Base-by-base conservation (phyloP, 2,797 vertebrate species). In the Notolepis coatsorum region DNA sequence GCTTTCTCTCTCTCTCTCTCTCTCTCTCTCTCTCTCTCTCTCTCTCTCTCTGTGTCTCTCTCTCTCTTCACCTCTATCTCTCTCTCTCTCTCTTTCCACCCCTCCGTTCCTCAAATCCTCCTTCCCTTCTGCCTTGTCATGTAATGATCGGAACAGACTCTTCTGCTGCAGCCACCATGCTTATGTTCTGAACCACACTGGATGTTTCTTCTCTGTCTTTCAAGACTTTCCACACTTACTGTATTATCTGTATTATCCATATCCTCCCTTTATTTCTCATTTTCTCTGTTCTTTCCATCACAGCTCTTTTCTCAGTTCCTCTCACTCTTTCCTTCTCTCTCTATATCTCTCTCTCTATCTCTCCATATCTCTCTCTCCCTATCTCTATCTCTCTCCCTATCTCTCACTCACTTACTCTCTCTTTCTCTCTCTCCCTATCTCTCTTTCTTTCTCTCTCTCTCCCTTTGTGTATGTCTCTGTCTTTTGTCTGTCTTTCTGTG, bases 151-250 rank as follows among this genome's bases (percentile, higher is more conserved):
- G 73, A 79, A 79, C 47, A 65, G 70, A 68, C 42, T 72, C 65
- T 39, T 72, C 65, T 55, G 39, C 65, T 49, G 52, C 48, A 66
- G 65, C 54, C 4, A 12, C 45, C 21, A 10, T n/a, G 8, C 8
- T 6, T 17, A 37, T 56, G 8, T 48, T 55, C 51, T 67, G 54
- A 46, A 54, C 27, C 62, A 50, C 62, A 50, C 71, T 73, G 57
- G 61, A 46, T 73, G 68, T 74, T 33, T 48, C 35, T 80, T 77
- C 77, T 75, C 45, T 39, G 60, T 75, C 79, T 46, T 58, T 77
- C 63, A n/a, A n/a, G n/a, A n/a, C n/a, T n/a, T n/a, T n/a, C n/a
- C n/a, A n/a, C n/a, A n/a, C n/a, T n/a, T n/a, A n/a, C n/a, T n/a
- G n/a, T n/a, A n/a, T n/a, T n/a, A n/a, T n/a, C n/a, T n/a, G n/a